These are phyloP conservation scores for Tragelaphus scriptus DNA, from an alignment of 2,113 vertebrate species.

Conservation along the genomic window DNA sequence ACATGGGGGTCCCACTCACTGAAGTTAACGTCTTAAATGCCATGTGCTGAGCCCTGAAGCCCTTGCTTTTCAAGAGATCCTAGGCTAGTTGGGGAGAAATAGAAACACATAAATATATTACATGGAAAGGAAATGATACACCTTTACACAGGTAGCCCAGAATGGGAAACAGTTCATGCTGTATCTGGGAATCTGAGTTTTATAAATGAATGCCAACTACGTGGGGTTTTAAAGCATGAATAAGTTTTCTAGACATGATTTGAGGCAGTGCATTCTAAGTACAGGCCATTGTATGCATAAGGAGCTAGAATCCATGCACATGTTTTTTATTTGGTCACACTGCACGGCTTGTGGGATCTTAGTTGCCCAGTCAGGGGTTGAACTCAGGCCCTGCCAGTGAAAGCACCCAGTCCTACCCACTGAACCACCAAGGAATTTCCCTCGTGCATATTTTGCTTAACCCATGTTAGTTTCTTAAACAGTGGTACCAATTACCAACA, in stretches of 20 bases:
- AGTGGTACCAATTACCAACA: not conserved
- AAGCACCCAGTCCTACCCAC: not conserved
- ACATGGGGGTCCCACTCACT: not conserved
- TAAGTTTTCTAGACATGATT: not conserved
- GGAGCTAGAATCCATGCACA: not conserved
- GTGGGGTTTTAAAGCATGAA: not conserved
- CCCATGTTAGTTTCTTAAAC: not conserved
- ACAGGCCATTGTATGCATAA: not conserved
- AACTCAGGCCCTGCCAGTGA: not conserved
- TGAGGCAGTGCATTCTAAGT: not conserved
- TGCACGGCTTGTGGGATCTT: not conserved
- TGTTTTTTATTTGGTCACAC: not conserved
- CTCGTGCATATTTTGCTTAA: rapidly evolving
- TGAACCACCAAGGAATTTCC: not conserved
- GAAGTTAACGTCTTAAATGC: not conserved
- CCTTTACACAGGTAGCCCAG: not conserved
- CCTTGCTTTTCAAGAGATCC: not conserved
- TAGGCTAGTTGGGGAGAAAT: not conserved
- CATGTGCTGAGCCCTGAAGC: not conserved
- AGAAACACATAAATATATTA: not conserved
- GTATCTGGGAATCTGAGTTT: not conserved
- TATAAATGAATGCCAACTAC: not conserved
- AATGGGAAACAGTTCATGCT: not conserved
- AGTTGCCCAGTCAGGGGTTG: not conserved
- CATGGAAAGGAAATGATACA: not conserved